Base-by-base conservation (phyloP, 2,113 vertebrate species). In the Microcebus tavaratra region DNA sequence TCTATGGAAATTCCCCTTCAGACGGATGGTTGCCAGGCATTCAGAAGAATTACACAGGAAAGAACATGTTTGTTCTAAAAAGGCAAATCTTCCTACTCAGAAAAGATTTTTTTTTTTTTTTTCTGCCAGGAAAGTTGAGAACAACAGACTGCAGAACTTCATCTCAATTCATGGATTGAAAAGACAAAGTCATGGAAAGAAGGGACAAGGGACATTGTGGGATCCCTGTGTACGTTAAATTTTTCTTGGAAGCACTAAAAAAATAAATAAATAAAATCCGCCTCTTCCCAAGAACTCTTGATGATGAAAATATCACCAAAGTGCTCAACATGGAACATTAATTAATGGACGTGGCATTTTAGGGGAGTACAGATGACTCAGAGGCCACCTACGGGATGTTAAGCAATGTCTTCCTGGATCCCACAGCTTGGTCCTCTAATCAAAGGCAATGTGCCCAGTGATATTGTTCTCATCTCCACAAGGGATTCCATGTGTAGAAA, bases 11-110 rank as follows among this genome's bases (percentile, higher is more conserved):
- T 95, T 81, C 87, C 80, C 92, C 68, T 83, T 80, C 59, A 17
- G 76, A 86, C 3, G 17, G 80, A 75, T 0, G 2, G 27, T 0
- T 63, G 80, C 81, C 63, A 90, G 73, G 45, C 57, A 20, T 63
- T 84, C 34, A 65, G 87, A 80, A 93, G 73, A 88, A n/a, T 55
- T 84, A 92, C 0, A 1, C 50, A 42, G 70, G 91, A 59, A 55
- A 55, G 88, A 72, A 68, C 21, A 14, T 57, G 61, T 94, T 95
- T 97, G 92, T 91, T 95, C 94, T 96, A 55, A 94, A 95, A 95
- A 91, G 50, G 61, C 65, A 94, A 93, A 72, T 50, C 80, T 96
- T 90, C 78, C 91, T 67, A 72, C 88, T 90, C 70, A 94, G 84
- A 93, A 88, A 92, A 61, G 73, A 72, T 25, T 61, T 67, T 88